phyloP scores from a whole-genome alignment of 2,888 invertebrate species.

The Tanypteryx hageni region DNA sequence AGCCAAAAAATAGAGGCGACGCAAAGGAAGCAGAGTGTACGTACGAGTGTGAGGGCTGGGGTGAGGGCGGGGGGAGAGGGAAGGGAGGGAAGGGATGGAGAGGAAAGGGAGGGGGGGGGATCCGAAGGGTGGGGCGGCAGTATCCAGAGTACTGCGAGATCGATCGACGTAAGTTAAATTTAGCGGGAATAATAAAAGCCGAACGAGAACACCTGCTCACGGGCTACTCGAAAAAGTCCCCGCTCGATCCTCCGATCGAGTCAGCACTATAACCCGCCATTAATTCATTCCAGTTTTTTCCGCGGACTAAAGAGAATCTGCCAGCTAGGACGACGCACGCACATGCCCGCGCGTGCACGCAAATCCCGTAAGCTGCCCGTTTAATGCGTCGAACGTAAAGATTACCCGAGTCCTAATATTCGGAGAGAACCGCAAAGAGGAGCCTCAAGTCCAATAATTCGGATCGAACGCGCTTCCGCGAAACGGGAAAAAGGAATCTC shows the following conservation, averaged over 20 bases:
- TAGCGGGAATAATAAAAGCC: constrained; percentile 34
- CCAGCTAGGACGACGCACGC: neutral
- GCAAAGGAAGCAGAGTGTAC: neutral
- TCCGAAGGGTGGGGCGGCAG: neutral
- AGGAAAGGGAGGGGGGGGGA: too few species aligned
- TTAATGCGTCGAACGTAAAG: neutral
- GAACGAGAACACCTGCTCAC: constrained; percentile 23
- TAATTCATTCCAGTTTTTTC: neutral
- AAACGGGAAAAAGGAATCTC: constrained; percentile 15
- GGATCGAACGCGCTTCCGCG: neutral
- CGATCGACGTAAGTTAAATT: constrained; percentile 33
- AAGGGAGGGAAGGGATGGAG: too few species aligned
- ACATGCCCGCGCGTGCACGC: neutral
- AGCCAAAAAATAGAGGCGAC: neutral
- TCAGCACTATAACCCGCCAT: neutral
- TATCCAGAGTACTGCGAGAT: constrained; percentile 4
- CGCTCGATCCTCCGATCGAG: constrained; percentile 17
- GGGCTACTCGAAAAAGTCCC: constrained; percentile 6
- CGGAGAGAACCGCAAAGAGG: neutral
- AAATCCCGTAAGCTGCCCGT: too few species aligned
- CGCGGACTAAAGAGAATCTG: neutral
- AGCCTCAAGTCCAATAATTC: neutral
- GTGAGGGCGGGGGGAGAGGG: neutral
- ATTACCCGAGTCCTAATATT: neutral
- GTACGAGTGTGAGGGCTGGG: neutral